Conservation (phyloP, 2,797 vertebrate genomes). For the Melopsittacus undulatus region DNA sequence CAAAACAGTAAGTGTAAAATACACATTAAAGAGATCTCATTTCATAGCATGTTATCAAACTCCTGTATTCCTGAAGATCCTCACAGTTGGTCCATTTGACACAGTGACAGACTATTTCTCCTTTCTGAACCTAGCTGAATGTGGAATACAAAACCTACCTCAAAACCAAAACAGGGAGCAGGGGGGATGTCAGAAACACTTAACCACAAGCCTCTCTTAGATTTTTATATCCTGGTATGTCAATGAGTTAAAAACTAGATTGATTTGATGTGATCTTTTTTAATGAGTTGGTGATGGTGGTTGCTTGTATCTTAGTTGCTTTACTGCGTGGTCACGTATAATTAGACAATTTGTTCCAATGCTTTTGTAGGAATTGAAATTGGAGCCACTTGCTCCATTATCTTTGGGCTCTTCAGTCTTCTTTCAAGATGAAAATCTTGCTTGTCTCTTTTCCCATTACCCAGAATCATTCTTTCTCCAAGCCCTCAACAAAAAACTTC, state of each 20-base stretch:
- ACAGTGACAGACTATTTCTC: rapidly evolving
- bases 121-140: background rate
- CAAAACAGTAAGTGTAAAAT: background rate
- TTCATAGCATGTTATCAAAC: background rate
- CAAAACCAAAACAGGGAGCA: background rate
- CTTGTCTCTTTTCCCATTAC: background rate
- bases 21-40: background rate
- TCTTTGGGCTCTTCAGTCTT: background rate
- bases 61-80: background rate
- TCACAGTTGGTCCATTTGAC: background rate
- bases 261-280: background rate
- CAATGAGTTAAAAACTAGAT: background rate
- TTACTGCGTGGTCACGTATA: background rate
- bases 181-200: background rate
- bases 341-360: background rate
- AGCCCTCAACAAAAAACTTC: background rate
- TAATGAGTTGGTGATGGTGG: background rate
- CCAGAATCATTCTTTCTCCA: background rate
- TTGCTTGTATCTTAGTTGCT: background rate
- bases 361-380: background rate
- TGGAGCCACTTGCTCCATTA: background rate
- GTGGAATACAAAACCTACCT: background rate
- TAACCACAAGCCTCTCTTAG: background rate
- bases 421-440: background rate
- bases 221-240: background rate